Evolutionary conservation across 2,888 invertebrate genomes (phyloP), one percentile per base, ranked within the genome.

Genomic region (Apomyelois bistriatella): DNA sequence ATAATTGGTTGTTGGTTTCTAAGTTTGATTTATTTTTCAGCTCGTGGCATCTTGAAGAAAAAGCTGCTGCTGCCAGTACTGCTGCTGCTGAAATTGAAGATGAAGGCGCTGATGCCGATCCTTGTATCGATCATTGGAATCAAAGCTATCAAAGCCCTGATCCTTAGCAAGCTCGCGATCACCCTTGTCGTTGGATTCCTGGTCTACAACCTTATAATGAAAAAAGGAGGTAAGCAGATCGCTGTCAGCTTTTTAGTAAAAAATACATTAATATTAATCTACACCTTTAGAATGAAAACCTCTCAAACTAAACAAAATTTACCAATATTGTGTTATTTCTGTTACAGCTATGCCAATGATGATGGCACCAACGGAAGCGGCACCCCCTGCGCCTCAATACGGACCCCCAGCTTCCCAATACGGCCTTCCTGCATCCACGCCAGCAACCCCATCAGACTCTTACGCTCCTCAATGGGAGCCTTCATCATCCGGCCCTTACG

Each of bases 21-120:
- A 13, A 40, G 2, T 32, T 4, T 42, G 17, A 5, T 54, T 60
- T 65, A 56, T 65, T 62, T 49, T 86, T 81, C 80, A 95, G 96
- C 94, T 68, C 94, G 96, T 60, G 95, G 95, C 68, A 90, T 94
- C 78, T 90, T 96, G 70, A 96, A 96, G 91, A 96, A 96, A 90
- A 96, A 96, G 79, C 92, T 96, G 47, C 90, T 96, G 59, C 87
- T 96, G 72, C 96, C 96, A 12, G 91, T 96, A 58, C 85, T 96
- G 64, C 87, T 97, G 63, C 91, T 96, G 49, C 85, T 97, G 68
- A 97, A 97, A 83, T 82, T 97, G 71, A 96, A 96, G 84, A 90
- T 96, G 91, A 96, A 97, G 82, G 94, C 95, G 17, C 80, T 97
- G 58, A 94, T 95, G 93, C 97, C 96, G 36, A 94, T 97, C 69